A percentile compares a stretch with the other conserved stretches of the same genome.
phyloP scores from a whole-genome alignment of 2,113 vertebrate species.

The Craseonycteris thonglongyai region DNA sequence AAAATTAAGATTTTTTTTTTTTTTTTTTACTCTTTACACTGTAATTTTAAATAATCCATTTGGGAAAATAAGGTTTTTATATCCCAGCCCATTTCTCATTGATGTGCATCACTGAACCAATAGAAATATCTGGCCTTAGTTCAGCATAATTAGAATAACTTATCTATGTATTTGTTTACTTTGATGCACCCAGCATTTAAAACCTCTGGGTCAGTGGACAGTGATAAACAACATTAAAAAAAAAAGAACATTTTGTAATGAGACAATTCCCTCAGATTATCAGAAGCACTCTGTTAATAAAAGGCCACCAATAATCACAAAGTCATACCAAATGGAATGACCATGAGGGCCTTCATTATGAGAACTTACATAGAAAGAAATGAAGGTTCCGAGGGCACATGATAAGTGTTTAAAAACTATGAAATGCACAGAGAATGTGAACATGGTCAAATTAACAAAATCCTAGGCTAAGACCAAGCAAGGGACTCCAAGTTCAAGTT shows the following conservation, averaged over 20 bases:
- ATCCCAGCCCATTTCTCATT: slow-evolving; percentile 18
- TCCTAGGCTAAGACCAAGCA: not conserved
- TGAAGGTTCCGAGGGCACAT: not conserved
- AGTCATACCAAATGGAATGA: slow-evolving; percentile 11
- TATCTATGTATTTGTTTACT: slow-evolving; percentile 49
- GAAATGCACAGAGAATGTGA: not conserved
- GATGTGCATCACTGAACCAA: not conserved
- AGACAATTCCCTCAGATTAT: slow-evolving; percentile 40
- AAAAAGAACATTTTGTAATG: slow-evolving; percentile 18
- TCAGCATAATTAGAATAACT: slow-evolving; percentile 38
- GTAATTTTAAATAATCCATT: slow-evolving; percentile 30
- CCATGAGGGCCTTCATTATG: not conserved
- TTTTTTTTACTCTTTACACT: slow-evolving; percentile 10
- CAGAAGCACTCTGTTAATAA: slow-evolving; percentile 41
- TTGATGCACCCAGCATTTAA: slow-evolving; percentile 23
- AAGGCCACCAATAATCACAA: slow-evolving; percentile 3
- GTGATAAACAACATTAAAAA: slow-evolving; percentile 22
- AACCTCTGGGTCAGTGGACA: slow-evolving; percentile 28
- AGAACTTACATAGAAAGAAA: not conserved
- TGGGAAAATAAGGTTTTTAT: slow-evolving; percentile 34
- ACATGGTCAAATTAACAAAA: not conserved
- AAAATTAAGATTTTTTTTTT: not conserved
- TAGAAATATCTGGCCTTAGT: slow-evolving; percentile 35
- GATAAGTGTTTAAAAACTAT: not conserved
- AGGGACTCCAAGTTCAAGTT: not conserved